Conservation (phyloP, 2,113 vertebrate species). For the Propithecus coquereli region DNA sequence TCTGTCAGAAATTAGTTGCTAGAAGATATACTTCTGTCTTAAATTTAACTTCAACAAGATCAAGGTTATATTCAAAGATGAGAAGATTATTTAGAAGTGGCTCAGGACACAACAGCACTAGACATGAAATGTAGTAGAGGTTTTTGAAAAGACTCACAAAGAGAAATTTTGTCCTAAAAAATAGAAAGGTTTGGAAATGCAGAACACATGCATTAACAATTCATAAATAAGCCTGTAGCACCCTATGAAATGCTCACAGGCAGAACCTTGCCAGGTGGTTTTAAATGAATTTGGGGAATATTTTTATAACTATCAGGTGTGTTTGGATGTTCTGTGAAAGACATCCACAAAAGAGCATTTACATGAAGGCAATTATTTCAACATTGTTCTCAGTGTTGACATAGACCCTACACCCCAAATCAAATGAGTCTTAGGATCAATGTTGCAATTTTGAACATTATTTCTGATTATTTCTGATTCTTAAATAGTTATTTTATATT, state of each 20-base stretch:
- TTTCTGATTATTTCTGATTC: not conserved
- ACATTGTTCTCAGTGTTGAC: not conserved
- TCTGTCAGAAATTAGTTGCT: conserved; percentile 57
- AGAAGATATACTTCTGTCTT: conserved; percentile 37
- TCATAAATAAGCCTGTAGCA: not conserved
- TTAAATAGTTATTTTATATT: not conserved
- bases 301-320: conserved; percentile 7
- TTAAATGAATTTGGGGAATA: not conserved
- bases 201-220: not conserved
- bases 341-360: not conserved
- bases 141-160: not conserved
- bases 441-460: not conserved
- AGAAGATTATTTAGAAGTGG: conserved; percentile 45
- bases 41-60: conserved; percentile 36
- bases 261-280: not conserved
- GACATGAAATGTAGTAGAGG: not conserved
- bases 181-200: not conserved
- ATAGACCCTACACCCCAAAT: not conserved
- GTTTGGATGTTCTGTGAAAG: not conserved
- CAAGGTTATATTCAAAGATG: conserved; percentile 29
- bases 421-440: not conserved
- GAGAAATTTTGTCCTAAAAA: not conserved
- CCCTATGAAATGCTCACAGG: not conserved
- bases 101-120: not conserved
- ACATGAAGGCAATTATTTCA: not conserved